Base-by-base conservation (phyloP, 2,113 vertebrate genomes). In the Bagarius yarrelli region DNA sequence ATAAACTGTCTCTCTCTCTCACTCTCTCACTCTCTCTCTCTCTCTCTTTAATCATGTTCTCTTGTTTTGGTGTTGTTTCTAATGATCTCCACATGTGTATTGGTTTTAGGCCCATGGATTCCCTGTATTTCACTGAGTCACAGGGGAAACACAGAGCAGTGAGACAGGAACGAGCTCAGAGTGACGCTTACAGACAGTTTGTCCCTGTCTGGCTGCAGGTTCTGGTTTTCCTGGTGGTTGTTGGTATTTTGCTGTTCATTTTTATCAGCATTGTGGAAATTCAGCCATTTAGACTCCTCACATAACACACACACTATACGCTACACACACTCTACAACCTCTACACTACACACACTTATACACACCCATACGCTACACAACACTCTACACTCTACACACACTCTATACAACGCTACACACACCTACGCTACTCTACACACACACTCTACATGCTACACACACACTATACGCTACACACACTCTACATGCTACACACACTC, bases 141-240 rank as follows among this genome's bases (percentile, higher is more conserved):
- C 80, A 83, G 23, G 64, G 64, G 34, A n/a, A n/a, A 15, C 15
- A 69, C 66, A 47, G 21, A 15, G 64, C 64, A n/a, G 23, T 69
- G 66, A 40, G 19, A 14, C 64, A 40, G 64, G 64, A 34, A 16
- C 18, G 61, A 30, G 21, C 30, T 2, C 61, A 63, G 61, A 30
- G 36, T 70, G 14, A 75, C 0, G 57, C 79, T 63, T 90, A 90
- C 0, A 77, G 87, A 0, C 86, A 76, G 2, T 81, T 89, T n/a
- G 61, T 93, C 70, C 91, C 92, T 0, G 56, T 90, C 1, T 93
- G 93, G 93, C 36, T 93, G 34, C 90, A 92, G 88, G 81, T 92
- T 4, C 14, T 91, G 70, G 81, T 92, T 61, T 93, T 93, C 85
- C 76, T 92, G 63, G 64, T 82, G 1, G 32, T 92, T 44, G 89